Conservation (phyloP, 2,888 invertebrate species). For the Caenorhabditis sp. region DNA sequence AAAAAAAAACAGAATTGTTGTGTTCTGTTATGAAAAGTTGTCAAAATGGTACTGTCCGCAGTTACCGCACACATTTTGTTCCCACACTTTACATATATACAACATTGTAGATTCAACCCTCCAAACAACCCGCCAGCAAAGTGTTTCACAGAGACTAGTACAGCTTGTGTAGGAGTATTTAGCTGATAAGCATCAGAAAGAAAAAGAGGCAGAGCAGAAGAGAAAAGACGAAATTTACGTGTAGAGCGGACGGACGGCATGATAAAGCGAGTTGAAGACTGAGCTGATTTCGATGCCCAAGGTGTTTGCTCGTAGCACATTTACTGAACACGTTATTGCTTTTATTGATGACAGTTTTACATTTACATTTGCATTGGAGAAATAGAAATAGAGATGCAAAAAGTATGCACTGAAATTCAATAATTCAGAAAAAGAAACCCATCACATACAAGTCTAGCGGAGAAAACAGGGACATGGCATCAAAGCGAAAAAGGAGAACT, state of each 20-base stretch:
- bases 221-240: neutral
- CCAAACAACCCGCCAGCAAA: neutral
- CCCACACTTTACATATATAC: slow-evolving; percentile 4
- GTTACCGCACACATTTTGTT: neutral
- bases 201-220: slow-evolving; percentile 2
- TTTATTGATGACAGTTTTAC: slow-evolving; percentile 48
- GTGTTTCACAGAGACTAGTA: neutral
- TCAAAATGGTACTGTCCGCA: neutral
- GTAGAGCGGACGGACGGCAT: slow-evolving; percentile 13
- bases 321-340: slow-evolving; percentile 54
- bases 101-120: neutral
- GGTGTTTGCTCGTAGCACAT: slow-evolving; percentile 35
- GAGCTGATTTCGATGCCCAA: neutral
- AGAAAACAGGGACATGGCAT: slow-evolving; percentile 1
- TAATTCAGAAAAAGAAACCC: slow-evolving; percentile 30
- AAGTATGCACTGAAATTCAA: slow-evolving; percentile 24
- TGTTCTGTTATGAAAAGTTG: no score
- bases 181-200: neutral
- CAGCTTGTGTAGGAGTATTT: neutral
- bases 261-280: slow-evolving; percentile 19
- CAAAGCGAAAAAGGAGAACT: slow-evolving; percentile 14
- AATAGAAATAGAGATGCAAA: slow-evolving; percentile 10
- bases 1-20: no score
- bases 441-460: slow-evolving; percentile 52
- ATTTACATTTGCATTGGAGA: slow-evolving; percentile 5